A percentile compares a stretch with the other conserved stretches of the same genome.
These are phyloP conservation scores for Aythya baeri DNA, from an alignment of 2,113 vertebrate genomes.

Conservation along the genomic window DNA sequence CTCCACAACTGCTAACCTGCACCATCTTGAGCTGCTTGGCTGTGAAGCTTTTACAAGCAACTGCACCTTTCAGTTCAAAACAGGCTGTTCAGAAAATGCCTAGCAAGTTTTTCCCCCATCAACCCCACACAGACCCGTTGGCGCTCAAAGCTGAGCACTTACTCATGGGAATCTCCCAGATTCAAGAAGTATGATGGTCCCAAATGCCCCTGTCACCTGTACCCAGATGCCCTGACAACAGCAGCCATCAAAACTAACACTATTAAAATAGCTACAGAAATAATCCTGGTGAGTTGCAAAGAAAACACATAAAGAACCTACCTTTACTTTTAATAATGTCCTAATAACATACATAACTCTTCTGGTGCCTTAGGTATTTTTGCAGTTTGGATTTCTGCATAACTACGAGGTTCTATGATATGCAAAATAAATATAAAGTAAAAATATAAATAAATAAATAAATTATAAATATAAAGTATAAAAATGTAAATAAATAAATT, in stretches of 20 bases:
- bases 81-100: neutral
- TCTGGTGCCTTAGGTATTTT: neutral
- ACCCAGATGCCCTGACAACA: neutral
- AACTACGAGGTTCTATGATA: neutral
- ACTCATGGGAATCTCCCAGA: neutral
- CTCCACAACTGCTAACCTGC: neutral
- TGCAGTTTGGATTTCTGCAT: neutral
- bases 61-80: neutral
- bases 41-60: neutral
- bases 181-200: conserved; percentile 23
- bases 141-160: neutral
- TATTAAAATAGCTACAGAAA: conserved; percentile 7
- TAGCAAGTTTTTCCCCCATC: neutral
- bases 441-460: too few species aligned
- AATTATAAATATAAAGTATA: too few species aligned
- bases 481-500: too few species aligned
- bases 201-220: conserved; percentile 12
- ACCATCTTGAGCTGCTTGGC: neutral
- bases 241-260: neutral
- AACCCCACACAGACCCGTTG: neutral
- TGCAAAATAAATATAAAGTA: neutral
- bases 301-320: neutral
- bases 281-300: conserved; percentile 16
- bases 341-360: conserved; percentile 6
- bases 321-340: conserved; percentile 37